Conservation (phyloP, 2,888 invertebrate species). For the Philereme vetulata region DNA sequence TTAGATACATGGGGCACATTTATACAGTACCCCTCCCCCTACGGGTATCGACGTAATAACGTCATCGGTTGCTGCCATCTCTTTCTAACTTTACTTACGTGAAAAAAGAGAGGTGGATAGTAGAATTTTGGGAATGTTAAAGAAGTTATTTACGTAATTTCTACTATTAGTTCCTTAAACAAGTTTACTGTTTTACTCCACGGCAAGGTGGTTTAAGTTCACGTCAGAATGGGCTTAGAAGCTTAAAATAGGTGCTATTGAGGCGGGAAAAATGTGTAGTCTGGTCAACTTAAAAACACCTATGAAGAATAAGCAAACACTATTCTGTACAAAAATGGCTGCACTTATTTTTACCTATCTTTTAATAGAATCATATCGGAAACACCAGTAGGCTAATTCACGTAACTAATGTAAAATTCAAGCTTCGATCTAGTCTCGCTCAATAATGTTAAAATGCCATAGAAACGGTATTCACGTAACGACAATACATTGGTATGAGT, state of each 20-base stretch:
- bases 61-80: conserved; percentile 38
- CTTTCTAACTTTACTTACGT: conserved; percentile 39
- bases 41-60: conserved; percentile 33
- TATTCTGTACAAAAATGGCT: no score
- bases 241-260: conserved; percentile 32
- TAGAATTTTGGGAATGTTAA: conserved; percentile 49
- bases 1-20: no score
- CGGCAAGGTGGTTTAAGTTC: conserved; percentile 38
- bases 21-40: no score
- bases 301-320: not conserved
- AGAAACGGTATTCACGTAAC: no score
- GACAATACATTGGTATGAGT: no score
- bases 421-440: no score
- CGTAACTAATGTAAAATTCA: no score
- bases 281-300: conserved; percentile 20
- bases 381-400: no score
- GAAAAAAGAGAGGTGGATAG: conserved; percentile 49
- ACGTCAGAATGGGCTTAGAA: conserved; percentile 28
- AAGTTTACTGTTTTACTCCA: conserved; percentile 40
- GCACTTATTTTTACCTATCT: no score
- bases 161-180: conserved; percentile 51
- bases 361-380: no score
- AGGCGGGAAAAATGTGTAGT: conserved; percentile 17
- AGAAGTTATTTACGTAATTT: conserved; percentile 50
- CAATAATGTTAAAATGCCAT: no score